phyloP scores from a whole-genome alignment of 2,797 vertebrate species.

The Tauraco hartlaubi region DNA sequence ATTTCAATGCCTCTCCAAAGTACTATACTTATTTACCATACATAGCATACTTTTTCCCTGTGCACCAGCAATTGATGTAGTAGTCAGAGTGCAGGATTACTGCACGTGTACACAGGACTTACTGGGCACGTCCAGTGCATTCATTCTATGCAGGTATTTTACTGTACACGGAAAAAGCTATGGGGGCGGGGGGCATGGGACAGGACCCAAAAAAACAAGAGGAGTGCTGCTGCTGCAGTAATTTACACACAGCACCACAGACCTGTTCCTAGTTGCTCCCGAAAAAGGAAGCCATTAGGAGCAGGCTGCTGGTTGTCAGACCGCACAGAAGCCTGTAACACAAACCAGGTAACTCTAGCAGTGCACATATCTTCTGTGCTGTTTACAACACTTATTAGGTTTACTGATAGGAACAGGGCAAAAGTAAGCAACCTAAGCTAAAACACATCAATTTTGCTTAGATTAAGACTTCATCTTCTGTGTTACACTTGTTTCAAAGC shows the following conservation, averaged over 20 bases:
- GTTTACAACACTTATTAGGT: neutral
- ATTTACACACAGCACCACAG: neutral
- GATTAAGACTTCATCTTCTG: neutral
- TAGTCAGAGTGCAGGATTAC: neutral
- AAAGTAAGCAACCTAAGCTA: neutral
- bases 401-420: neutral
- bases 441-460: neutral
- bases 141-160: neutral
- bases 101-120: neutral
- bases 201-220: neutral
- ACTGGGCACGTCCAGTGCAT: neutral
- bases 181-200: fast-evolving
- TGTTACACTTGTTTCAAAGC: neutral
- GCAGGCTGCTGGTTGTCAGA: neutral
- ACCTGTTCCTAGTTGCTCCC: neutral
- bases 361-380: neutral
- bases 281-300: neutral
- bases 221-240: neutral
- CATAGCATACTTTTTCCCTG: neutral
- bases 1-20: neutral
- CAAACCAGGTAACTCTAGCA: neutral
- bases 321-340: fast-evolving
- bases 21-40: neutral
- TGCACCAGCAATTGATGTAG: neutral
- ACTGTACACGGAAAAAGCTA: neutral